These are phyloP conservation scores for Monopterus albus DNA, from an alignment of 2,113 vertebrate genomes.

Conservation along the genomic window DNA sequence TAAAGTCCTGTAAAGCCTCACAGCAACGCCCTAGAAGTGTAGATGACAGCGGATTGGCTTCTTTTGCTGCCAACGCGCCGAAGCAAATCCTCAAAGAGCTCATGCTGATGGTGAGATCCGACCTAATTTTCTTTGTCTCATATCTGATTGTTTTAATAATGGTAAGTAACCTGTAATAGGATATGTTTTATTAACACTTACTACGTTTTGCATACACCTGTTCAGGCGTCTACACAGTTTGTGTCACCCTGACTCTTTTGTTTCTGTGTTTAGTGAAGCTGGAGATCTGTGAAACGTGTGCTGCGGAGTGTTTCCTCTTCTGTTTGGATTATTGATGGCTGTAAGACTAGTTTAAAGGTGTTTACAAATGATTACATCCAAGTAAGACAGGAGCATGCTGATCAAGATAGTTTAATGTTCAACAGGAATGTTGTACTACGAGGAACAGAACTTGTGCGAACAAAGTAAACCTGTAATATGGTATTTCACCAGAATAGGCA, in stretches of 20 bases:
- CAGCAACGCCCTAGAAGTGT: constrained; percentile 26
- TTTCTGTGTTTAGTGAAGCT: too few relatives aligned
- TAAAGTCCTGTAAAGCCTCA: not conserved
- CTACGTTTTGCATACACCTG: constrained; percentile 48
- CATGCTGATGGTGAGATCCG: constrained; percentile 61
- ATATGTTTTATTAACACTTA: constrained; percentile 27
- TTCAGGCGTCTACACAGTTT: not conserved
- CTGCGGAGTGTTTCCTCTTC: not conserved
- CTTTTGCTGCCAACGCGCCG: constrained; percentile 25
- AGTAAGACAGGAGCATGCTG: too few relatives aligned
- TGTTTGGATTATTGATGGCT: too few relatives aligned
- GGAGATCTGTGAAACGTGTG: constrained; percentile 17
- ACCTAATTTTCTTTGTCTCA: constrained; percentile 4
- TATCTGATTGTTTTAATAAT: not conserved
- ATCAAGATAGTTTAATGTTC: too few relatives aligned
- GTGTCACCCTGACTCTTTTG: too few relatives aligned
- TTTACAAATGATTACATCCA: too few relatives aligned
- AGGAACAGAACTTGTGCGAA: too few relatives aligned
- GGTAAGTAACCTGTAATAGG: not conserved
- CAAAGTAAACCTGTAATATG: too few relatives aligned
- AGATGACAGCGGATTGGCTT: constrained; percentile 30
- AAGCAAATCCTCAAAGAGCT: constrained; percentile 31
- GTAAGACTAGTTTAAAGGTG: too few relatives aligned
- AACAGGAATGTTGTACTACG: too few relatives aligned
- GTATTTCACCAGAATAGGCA: too few relatives aligned